Percentiles rank a stretch among this genome's conserved stretches.
These are phyloP conservation scores for Leptinotarsa peninsularis DNA, from an alignment of 2,888 invertebrate species.

Conservation along the genomic window DNA sequence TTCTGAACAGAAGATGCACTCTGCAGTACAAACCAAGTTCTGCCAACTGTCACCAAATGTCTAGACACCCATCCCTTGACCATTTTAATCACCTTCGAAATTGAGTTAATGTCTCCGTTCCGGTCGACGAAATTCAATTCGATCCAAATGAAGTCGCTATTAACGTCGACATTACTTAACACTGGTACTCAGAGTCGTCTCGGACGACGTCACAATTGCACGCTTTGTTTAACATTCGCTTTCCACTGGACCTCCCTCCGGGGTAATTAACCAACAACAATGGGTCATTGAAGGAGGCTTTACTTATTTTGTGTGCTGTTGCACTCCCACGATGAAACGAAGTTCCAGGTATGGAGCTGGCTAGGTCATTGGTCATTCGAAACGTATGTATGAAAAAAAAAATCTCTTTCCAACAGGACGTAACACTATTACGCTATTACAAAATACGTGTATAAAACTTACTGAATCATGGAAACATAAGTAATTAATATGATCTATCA, in stretches of 20 bases:
- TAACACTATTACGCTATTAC: too few relatives aligned
- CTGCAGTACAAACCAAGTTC: too few relatives aligned
- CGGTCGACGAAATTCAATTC: constrained; percentile 27
- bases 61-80: not conserved
- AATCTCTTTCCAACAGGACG: not conserved
- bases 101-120: not conserved
- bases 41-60: not conserved
- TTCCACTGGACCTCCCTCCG: constrained; percentile 1
- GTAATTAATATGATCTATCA: too few relatives aligned
- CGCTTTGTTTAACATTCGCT: constrained; percentile 26
- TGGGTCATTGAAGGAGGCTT: constrained; percentile 18
- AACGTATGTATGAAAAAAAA: not conserved
- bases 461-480: too few relatives aligned
- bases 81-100: not conserved
- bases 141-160: constrained; percentile 49
- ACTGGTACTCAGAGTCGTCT: not conserved
- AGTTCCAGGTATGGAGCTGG: not conserved
- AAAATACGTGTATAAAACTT: too few relatives aligned
- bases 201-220: not conserved
- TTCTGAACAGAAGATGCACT: too few relatives aligned
- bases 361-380: not conserved
- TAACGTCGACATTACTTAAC: constrained; percentile 36
- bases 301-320: not conserved
- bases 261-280: constrained; percentile 26
- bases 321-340: not conserved